Percentiles rank a stretch among this genome's conserved stretches.
Evolutionary conservation across 1,140 invertebrate genomes (phyloP).

Genomic region (Meloidogyne floridensis): DNA sequence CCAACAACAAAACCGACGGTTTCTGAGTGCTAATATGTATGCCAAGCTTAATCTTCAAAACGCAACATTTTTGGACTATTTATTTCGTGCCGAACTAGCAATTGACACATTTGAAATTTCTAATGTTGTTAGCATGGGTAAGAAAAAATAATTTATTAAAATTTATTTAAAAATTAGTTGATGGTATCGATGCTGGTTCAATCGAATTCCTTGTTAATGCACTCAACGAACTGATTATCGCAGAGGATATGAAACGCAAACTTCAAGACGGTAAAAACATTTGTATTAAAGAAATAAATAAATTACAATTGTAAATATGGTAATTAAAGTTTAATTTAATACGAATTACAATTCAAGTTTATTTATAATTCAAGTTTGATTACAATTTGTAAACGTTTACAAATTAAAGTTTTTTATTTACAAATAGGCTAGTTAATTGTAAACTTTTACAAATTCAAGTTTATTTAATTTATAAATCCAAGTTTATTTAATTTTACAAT

Average conservation of each 20-base stretch:
- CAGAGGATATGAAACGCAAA: constrained; percentile 63
- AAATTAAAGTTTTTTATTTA: too few relatives aligned
- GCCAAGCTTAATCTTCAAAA: constrained; percentile 61
- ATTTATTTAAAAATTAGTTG: constrained; percentile 47
- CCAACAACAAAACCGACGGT: constrained; percentile 50
- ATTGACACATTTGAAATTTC: constrained; percentile 60
- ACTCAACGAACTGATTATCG: constrained; percentile 63
- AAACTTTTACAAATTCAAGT: too few relatives aligned
- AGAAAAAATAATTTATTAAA: constrained; percentile 11
- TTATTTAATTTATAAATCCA: too few relatives aligned
- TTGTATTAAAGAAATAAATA: not conserved
- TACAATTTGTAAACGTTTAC: too few relatives aligned
- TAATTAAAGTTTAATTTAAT: constrained; percentile 3
- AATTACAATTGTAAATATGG: constrained; percentile 5
- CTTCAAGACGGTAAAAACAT: constrained; percentile 59
- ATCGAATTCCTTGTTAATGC: constrained; percentile 64
- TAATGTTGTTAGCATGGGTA: constrained; percentile 55
- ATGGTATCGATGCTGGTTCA: constrained; percentile 64
- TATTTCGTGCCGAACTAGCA: constrained; percentile 45
- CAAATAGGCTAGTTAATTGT: too few relatives aligned
- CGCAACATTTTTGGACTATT: constrained; percentile 59
- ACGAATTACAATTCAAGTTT: not conserved
- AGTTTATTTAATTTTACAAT: not conserved
- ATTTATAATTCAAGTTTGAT: too few relatives aligned
- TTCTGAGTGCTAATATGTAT: constrained; percentile 63